Evolutionary conservation across 2,797 vertebrate species (phyloP).

Genomic region (Labroides dimidiatus): DNA sequence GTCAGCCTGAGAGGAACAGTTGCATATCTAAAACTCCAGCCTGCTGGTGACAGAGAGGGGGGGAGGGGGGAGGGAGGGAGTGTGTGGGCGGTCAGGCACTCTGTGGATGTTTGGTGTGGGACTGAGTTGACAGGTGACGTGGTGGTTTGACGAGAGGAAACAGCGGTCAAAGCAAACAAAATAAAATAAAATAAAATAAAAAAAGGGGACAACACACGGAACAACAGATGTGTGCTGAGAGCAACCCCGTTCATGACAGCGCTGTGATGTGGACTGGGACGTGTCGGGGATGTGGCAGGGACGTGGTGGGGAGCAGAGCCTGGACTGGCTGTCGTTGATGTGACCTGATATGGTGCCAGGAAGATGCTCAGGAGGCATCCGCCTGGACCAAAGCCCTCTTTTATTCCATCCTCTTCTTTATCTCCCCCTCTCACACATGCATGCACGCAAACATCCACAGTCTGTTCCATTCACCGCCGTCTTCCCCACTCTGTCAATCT

Average conservation of each 20-base stretch:
- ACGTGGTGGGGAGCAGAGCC: conserved; percentile 33
- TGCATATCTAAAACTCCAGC: conserved; percentile 67
- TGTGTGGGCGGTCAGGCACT: conserved; percentile 40
- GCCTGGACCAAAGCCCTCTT: conserved; percentile 49
- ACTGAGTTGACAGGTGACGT: conserved; percentile 61
- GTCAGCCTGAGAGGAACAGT: conserved; percentile 43
- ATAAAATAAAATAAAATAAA: too few species aligned
- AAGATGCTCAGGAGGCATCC: conserved; percentile 11
- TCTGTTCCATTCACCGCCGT: conserved; percentile 50
- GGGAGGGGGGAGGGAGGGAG: conserved; percentile 29
- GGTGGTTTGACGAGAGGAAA: conserved; percentile 58
- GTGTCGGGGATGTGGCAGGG: conserved; percentile 30
- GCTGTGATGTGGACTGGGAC: conserved; percentile 58
- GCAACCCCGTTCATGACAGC: conserved; percentile 64
- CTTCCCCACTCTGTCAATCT: conserved; percentile 65
- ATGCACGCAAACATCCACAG: conserved; percentile 44
- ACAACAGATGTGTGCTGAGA: conserved; percentile 67
- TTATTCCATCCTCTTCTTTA: conserved; percentile 57
- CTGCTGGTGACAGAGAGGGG: conserved; percentile 36
- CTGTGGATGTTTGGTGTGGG: conserved; percentile 41
- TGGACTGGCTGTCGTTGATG: conserved; percentile 56
- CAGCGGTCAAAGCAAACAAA: conserved; percentile 28
- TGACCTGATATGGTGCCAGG: conserved; percentile 58
- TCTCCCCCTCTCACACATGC: conserved; percentile 57
- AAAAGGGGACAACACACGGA: conserved; percentile 47